Conservation (phyloP, 2,113 vertebrate species). For the Sorex araneus region DNA sequence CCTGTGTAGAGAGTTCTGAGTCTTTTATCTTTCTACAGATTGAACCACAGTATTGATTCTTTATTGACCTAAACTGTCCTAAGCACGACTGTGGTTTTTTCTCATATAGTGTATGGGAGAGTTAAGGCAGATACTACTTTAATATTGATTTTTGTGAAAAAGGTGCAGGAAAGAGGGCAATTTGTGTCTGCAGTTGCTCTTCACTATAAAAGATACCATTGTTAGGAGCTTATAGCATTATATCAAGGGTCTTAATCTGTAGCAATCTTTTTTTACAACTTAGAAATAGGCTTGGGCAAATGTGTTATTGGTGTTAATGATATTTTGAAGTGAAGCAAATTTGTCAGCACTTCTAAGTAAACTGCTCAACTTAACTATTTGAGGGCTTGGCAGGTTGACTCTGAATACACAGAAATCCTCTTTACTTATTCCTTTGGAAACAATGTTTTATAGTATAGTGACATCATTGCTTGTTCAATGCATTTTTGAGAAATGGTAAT, state of each 20-base stretch:
- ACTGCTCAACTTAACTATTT: constrained; percentile 89
- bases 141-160: constrained; percentile 94
- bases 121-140: constrained; percentile 93
- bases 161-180: constrained; percentile 92
- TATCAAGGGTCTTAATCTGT: constrained; percentile 92
- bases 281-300: constrained; percentile 91
- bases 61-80: constrained; percentile 98
- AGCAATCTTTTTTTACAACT: constrained; percentile 91
- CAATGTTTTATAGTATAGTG: constrained; percentile 77
- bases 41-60: constrained; percentile 98
- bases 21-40: constrained; percentile 96
- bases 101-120: constrained; percentile 91
- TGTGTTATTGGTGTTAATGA: constrained; percentile 93
- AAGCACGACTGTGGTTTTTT: constrained; percentile 92
- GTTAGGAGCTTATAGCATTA: constrained; percentile 92
- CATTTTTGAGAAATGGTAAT: constrained; percentile 85
- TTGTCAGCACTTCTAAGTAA: constrained; percentile 90
- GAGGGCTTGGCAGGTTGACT: constrained; percentile 85
- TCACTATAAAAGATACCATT: constrained; percentile 92
- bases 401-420: constrained; percentile 77
- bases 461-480: constrained; percentile 82
- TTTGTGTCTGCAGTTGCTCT: constrained; percentile 91
- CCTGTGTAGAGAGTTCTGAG: constrained; percentile 92
- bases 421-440: constrained; percentile 73
- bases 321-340: constrained; percentile 92